phyloP scores from a whole-genome alignment of 2,797 vertebrate genomes.

The Onychomys arenicola region DNA sequence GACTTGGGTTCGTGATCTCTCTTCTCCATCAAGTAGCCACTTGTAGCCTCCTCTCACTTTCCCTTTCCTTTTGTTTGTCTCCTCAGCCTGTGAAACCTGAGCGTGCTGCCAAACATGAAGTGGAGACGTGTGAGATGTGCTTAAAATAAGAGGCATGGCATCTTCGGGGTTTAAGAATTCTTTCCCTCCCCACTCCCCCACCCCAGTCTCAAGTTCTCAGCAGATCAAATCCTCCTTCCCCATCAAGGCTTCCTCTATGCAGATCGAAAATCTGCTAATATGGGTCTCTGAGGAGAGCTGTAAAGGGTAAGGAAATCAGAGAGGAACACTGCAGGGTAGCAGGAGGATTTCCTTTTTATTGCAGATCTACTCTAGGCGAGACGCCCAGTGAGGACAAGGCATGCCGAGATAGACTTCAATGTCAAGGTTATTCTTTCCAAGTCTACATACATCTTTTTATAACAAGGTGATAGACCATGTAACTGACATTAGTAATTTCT shows the following conservation, averaged over 20 bases:
- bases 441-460: slow-evolving; percentile 40
- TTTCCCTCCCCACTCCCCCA: background rate
- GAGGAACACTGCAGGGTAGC: background rate
- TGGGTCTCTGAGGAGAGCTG: slow-evolving; percentile 52
- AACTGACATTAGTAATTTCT: slow-evolving; percentile 59
- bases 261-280: slow-evolving; percentile 77
- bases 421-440: slow-evolving; percentile 42
- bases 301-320: slow-evolving; percentile 70
- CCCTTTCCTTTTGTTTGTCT: slow-evolving; percentile 87
- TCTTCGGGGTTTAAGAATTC: slow-evolving; percentile 81
- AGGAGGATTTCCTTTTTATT: slow-evolving; percentile 49
- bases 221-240: slow-evolving; percentile 82
- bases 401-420: slow-evolving; percentile 3
- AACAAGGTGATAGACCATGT: slow-evolving; percentile 1
- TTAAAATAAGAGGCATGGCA: slow-evolving; percentile 85
- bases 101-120: slow-evolving; percentile 84
- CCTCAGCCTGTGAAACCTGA: slow-evolving; percentile 84
- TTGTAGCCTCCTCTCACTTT: slow-evolving; percentile 81
- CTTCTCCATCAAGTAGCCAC: slow-evolving; percentile 76
- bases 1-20: slow-evolving; percentile 62
- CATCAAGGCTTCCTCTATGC: slow-evolving; percentile 66
- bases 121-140: slow-evolving; percentile 81
- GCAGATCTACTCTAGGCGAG: background rate
- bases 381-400: rapidly evolving
- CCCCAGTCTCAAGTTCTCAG: slow-evolving; percentile 67